Percentiles rank a stretch among this genome's conserved stretches.
These are phyloP conservation scores for Calycopis cecrops DNA, from an alignment of 1,140 invertebrate genomes.

Conservation along the genomic window DNA sequence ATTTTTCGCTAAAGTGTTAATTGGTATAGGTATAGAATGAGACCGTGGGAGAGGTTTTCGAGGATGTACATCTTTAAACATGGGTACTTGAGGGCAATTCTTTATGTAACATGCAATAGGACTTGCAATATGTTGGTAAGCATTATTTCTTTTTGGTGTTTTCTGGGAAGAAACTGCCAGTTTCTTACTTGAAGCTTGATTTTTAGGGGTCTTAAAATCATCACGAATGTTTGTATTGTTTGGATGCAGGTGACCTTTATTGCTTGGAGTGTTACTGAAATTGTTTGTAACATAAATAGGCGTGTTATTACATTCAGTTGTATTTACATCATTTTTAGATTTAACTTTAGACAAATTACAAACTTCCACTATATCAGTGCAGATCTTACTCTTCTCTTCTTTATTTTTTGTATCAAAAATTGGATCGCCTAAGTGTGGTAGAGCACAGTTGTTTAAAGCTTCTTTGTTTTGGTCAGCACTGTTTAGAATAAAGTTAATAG, in stretches of 20 bases:
- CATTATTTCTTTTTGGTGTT: constrained; percentile 35
- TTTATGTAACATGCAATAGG: constrained; percentile 56
- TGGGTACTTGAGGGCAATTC: constrained; percentile 43
- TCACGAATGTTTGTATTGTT: constrained; percentile 19
- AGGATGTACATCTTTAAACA: constrained; percentile 48
- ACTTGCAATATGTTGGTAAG: constrained; percentile 48
- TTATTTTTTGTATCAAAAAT: constrained; percentile 10
- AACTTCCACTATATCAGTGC: not conserved
- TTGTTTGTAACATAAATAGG: not conserved
- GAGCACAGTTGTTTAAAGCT: constrained; percentile 2
- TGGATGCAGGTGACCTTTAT: constrained; percentile 18
- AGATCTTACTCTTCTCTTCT: not conserved
- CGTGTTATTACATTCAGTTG: no score
- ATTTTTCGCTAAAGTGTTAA: constrained; percentile 18
- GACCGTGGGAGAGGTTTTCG: constrained; percentile 37
- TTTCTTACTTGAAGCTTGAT: constrained; percentile 32
- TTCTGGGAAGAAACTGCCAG: constrained; percentile 31
- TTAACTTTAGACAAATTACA: not conserved
- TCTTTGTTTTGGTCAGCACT: constrained; percentile 26
- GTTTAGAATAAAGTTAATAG: constrained; percentile 42
- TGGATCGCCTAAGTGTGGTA: not conserved
- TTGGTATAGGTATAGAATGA: constrained; percentile 40
- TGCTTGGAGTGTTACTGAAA: constrained; percentile 22
- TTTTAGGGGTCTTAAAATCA: constrained; percentile 43
- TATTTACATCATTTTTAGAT: no score